Evolutionary conservation across 2,797 vertebrate species (phyloP).

Genomic region (Hephaestus fuliginosus): DNA sequence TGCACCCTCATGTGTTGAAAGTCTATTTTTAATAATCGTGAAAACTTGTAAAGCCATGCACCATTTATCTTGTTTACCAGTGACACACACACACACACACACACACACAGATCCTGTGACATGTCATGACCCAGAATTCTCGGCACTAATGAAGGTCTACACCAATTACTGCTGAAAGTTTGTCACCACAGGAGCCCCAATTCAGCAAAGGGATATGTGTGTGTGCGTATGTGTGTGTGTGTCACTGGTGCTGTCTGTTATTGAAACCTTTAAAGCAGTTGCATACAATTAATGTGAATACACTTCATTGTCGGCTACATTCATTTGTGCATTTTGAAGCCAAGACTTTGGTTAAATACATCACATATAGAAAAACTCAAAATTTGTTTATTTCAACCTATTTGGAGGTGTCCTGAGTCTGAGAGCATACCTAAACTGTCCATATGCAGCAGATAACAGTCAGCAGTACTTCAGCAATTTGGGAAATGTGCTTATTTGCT

Average conservation of each 20-base stretch:
- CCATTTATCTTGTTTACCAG: neutral
- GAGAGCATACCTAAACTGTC: neutral
- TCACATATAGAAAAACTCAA: neutral
- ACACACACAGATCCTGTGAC: conserved; percentile 35
- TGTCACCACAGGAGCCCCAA: conserved; percentile 12
- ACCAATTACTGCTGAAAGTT: conserved; percentile 34
- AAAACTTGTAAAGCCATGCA: neutral
- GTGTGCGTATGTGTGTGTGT: conserved; percentile 21
- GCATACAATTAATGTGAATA: neutral
- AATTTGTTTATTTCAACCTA: neutral
- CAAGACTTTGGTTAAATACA: neutral
- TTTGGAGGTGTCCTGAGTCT: neutral
- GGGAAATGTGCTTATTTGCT: neutral
- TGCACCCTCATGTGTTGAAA: neutral
- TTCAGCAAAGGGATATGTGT: conserved; percentile 14
- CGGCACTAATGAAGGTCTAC: conserved; percentile 35
- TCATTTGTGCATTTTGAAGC: neutral
- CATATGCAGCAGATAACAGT: neutral
- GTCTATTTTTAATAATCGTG: neutral
- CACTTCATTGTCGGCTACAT: neutral
- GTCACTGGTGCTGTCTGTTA: conserved; percentile 9
- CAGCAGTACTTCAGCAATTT: neutral
- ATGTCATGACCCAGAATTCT: conserved; percentile 46
- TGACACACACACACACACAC: conserved; percentile 29
- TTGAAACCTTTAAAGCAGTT: neutral